phyloP scores from a whole-genome alignment of 2,797 vertebrate species.

The Esox lucius region DNA sequence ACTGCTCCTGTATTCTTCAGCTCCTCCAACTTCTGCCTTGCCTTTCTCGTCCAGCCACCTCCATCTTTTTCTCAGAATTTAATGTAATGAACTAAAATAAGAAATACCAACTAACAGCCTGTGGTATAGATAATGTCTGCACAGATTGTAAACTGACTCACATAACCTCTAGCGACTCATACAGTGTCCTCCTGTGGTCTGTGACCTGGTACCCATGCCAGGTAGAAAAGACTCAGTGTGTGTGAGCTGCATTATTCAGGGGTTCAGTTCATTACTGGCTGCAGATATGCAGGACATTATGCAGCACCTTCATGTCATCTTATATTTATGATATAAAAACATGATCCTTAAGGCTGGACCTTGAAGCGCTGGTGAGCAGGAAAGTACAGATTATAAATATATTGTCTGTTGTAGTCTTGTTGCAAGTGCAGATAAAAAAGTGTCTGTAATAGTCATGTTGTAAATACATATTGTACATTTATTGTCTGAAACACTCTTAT shows the following conservation, averaged over 20 bases:
- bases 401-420: background rate
- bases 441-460: too few species aligned
- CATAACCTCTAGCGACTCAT: constrained; percentile 74
- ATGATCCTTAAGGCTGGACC: background rate
- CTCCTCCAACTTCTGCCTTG: too few species aligned
- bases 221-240: constrained; percentile 55
- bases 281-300: background rate
- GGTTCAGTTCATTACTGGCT: constrained; percentile 48
- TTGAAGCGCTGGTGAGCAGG: background rate
- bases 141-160: constrained; percentile 79
- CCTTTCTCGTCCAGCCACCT: too few species aligned
- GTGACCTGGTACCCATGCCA: constrained; percentile 64
- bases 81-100: too few species aligned
- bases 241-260: constrained; percentile 53
- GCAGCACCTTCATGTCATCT: background rate
- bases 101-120: too few species aligned
- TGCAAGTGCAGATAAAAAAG: too few species aligned
- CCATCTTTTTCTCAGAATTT: too few species aligned
- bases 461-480: too few species aligned
- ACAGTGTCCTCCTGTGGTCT: constrained; percentile 70
- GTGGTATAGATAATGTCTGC: too few species aligned
- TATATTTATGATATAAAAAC: background rate
- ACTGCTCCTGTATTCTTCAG: too few species aligned
- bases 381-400: background rate
- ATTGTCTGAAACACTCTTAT: too few species aligned